A percentile compares a stretch with the other conserved stretches of the same genome.
phyloP scores from a whole-genome alignment of 2,797 vertebrate species.

The Sebastes matsubarae region DNA sequence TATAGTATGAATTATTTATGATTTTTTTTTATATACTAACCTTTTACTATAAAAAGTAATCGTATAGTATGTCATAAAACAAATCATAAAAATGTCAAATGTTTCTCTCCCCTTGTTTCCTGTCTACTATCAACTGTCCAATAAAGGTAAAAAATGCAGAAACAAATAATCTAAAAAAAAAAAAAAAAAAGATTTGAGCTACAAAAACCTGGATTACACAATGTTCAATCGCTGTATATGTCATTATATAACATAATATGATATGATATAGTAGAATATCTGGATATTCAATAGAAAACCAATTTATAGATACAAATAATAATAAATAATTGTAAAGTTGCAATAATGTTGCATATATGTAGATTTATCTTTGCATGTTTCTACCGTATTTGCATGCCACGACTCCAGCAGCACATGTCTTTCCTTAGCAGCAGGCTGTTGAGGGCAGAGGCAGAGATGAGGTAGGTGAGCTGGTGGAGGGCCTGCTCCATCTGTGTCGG shows the following conservation, averaged over 20 bases:
- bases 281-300: no score
- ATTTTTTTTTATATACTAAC: no score
- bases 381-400: slow-evolving; percentile 86
- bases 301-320: no score
- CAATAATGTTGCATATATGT: not conserved
- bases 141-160: not conserved
- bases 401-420: slow-evolving; percentile 84
- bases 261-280: no score
- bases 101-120: not conserved
- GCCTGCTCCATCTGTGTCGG: slow-evolving; percentile 71
- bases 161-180: not conserved
- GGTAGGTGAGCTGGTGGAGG: slow-evolving; percentile 82
- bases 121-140: not conserved
- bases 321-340: not conserved
- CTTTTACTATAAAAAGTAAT: not conserved
- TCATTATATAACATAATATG: no score
- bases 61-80: not conserved
- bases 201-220: no score
- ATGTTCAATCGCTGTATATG: no score
- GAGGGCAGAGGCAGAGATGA: slow-evolving; percentile 76
- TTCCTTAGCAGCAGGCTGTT: slow-evolving; percentile 86
- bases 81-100: not conserved
- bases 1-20: not conserved
- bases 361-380: not conserved
- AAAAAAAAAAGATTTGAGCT: no score